phyloP scores from a whole-genome alignment of 1,140 invertebrate species.

The Magallana angulata region DNA sequence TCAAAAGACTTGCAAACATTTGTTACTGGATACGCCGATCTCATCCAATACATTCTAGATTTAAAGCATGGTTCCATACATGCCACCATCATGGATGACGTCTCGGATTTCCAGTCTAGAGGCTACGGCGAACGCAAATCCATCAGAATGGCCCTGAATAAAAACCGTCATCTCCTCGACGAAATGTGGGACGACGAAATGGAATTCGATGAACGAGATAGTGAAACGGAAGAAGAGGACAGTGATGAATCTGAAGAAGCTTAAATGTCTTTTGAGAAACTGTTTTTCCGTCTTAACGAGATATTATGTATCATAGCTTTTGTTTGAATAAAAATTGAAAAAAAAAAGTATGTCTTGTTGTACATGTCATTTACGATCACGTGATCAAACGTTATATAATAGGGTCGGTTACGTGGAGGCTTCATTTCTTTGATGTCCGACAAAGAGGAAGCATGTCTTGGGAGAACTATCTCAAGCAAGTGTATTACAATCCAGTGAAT shows the following conservation, averaged over 20 bases:
- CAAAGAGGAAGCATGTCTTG: constrained; percentile 9
- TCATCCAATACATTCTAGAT: background rate
- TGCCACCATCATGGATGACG: constrained; percentile 24
- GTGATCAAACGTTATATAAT: too few relatives aligned
- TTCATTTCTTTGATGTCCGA: background rate
- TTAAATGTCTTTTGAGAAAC: background rate
- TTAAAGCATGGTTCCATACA: constrained; percentile 26
- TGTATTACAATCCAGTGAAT: background rate
- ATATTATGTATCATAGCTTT: too few relatives aligned
- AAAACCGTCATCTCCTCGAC: constrained; percentile 26
- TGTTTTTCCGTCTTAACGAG: too few relatives aligned
- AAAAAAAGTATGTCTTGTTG: too few relatives aligned
- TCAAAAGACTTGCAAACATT: background rate
- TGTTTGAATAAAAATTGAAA: too few relatives aligned
- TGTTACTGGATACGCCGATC: background rate
- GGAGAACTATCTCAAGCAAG: constrained; percentile 33
- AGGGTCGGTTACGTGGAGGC: too few relatives aligned
- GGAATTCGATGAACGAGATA: background rate
- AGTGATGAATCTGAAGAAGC: constrained; percentile 1
- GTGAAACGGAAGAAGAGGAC: background rate
- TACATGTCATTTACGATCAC: too few relatives aligned
- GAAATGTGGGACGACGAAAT: background rate
- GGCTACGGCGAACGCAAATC: constrained; percentile 21
- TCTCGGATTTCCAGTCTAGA: background rate
- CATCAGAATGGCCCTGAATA: constrained; percentile 42